Percentiles rank a stretch among this genome's conserved stretches.
These are phyloP conservation scores for Cyphomyrus discorhynchus DNA, from an alignment of 2,113 vertebrate species.

Conservation along the genomic window DNA sequence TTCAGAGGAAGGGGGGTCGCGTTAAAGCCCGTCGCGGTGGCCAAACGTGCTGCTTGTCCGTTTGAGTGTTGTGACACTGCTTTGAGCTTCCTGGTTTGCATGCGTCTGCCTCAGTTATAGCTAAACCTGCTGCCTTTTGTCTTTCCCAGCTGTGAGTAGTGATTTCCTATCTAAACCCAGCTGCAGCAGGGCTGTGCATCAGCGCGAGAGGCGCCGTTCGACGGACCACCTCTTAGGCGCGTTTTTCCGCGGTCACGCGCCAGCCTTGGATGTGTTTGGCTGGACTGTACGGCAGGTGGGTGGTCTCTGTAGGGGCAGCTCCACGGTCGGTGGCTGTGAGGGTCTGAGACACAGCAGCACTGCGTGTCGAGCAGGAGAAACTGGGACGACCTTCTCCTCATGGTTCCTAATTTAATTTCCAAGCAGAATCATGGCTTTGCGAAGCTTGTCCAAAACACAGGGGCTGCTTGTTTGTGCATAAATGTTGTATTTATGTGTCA, in stretches of 20 bases:
- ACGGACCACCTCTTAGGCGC: not conserved
- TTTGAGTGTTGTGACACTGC: not conserved
- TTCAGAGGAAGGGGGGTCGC: conserved; percentile 17
- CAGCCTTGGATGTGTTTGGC: not conserved
- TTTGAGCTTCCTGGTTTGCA: not conserved
- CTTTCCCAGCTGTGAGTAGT: not conserved
- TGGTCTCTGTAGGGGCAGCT: not conserved
- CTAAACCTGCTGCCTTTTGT: not conserved
- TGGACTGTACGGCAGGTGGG: not conserved
- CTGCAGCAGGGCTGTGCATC: not conserved
- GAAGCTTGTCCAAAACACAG: not conserved
- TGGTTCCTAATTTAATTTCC: not conserved
- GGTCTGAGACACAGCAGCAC: not conserved
- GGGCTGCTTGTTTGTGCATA: not conserved
- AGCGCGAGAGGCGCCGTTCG: not conserved
- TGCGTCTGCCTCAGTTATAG: not conserved
- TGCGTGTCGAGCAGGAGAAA: not conserved
- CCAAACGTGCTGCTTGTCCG: not conserved
- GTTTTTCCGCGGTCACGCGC: not conserved
- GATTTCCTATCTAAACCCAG: not conserved
- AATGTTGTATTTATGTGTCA: not conserved
- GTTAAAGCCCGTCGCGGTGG: not conserved
- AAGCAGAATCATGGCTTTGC: not conserved
- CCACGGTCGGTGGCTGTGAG: not conserved
- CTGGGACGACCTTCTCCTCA: not conserved